Percentiles rank a stretch among this genome's conserved stretches.
Evolutionary conservation across 2,113 vertebrate species (phyloP).

Genomic region (Pipa parva): DNA sequence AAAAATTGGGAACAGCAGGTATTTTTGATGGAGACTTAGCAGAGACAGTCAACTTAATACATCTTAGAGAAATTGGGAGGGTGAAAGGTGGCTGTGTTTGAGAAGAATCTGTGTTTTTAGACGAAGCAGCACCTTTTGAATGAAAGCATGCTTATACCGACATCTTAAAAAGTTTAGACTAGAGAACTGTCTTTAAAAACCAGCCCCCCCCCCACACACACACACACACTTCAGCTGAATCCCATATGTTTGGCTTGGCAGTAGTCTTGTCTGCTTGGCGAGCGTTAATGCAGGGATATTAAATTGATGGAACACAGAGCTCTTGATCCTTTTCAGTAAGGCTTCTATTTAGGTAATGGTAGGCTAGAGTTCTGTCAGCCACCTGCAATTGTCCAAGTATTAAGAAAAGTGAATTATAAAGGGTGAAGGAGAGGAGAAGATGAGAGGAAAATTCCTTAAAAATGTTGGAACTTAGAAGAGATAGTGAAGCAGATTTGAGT

Average conservation of each 20-base stretch:
- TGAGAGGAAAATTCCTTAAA: slow-evolving; percentile 3
- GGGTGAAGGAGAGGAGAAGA: slow-evolving; percentile 12
- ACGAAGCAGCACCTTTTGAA: slow-evolving; percentile 66
- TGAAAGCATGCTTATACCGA: slow-evolving; percentile 75
- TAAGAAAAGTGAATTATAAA: neutral
- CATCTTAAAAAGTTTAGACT: slow-evolving; percentile 88
- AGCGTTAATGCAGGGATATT: slow-evolving; percentile 71
- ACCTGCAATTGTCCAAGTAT: slow-evolving; percentile 70
- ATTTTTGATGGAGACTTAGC: slow-evolving; percentile 85
- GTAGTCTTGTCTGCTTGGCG: slow-evolving; percentile 77
- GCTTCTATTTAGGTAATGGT: slow-evolving; percentile 66
- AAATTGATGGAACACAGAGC: slow-evolving; percentile 83
- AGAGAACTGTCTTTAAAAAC: slow-evolving; percentile 80
- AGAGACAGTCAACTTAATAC: slow-evolving; percentile 74
- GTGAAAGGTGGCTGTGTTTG: slow-evolving; percentile 92
- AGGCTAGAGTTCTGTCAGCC: slow-evolving; percentile 55
- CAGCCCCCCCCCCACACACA: slow-evolving; percentile 61
- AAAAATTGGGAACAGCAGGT: slow-evolving; percentile 69
- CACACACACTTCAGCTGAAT: slow-evolving; percentile 66
- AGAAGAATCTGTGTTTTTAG: slow-evolving; percentile 67
- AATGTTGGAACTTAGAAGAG: accelerated
- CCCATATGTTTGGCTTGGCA: slow-evolving; percentile 91
- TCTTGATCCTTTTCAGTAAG: slow-evolving; percentile 76
- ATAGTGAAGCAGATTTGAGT: accelerated
- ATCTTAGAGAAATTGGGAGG: slow-evolving; percentile 81